phyloP scores from a whole-genome alignment of 2,797 vertebrate genomes.

The Anabacerthia variegaticeps region DNA sequence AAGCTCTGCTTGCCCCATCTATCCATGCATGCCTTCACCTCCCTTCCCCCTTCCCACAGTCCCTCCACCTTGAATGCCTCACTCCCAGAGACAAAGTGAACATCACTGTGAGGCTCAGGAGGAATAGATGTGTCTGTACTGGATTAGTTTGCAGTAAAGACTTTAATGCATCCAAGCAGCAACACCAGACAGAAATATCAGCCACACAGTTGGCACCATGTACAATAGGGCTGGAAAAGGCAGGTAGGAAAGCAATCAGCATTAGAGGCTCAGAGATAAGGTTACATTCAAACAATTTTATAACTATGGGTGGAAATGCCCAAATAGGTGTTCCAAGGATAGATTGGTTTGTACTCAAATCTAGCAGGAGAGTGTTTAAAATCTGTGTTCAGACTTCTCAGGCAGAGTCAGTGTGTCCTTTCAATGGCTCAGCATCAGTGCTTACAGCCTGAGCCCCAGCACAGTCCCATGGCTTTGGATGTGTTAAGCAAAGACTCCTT shows the following conservation, averaged over 20 bases:
- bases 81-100: background rate
- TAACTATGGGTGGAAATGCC: background rate
- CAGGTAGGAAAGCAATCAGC: background rate
- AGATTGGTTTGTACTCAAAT: background rate
- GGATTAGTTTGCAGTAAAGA: background rate
- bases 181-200: background rate
- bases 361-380: background rate
- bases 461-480: accelerated
- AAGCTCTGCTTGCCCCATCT: background rate
- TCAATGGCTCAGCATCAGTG: background rate
- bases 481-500: background rate
- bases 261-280: background rate
- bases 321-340: background rate
- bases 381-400: background rate
- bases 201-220: background rate
- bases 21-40: accelerated
- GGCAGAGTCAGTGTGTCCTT: background rate
- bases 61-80: background rate
- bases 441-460: background rate
- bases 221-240: background rate
- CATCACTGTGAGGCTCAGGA: background rate
- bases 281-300: background rate
- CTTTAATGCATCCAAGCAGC: background rate
- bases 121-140: background rate
- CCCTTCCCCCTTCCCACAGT: background rate